Evolutionary conservation across 2,888 invertebrate genomes (phyloP).

Genomic region (Eulithis testata): DNA sequence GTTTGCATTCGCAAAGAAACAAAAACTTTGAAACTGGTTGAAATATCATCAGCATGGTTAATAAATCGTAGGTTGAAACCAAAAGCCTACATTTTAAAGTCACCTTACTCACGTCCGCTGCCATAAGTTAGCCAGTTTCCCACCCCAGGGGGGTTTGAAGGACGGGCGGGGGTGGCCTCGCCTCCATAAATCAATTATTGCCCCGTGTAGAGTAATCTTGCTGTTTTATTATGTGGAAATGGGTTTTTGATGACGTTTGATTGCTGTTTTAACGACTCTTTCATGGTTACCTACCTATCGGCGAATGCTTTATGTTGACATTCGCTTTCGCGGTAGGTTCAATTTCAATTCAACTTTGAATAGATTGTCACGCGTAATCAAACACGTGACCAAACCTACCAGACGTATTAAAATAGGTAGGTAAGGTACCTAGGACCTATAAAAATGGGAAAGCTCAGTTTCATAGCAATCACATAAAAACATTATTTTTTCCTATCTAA

Average conservation of each 20-base stretch:
- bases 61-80: constrained; percentile 1
- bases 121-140: constrained; percentile 13
- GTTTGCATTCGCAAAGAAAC: too few species aligned
- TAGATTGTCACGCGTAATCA: too few species aligned
- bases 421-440: too few species aligned
- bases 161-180: not conserved
- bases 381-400: too few species aligned
- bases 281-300: too few species aligned
- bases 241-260: constrained; percentile 5
- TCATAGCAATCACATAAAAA: too few species aligned
- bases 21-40: not conserved
- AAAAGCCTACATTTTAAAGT: not conserved
- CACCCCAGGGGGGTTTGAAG: constrained; percentile 7
- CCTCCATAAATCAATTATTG: constrained; percentile 21
- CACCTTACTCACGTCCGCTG: constrained; percentile 21
- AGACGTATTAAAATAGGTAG: too few species aligned
- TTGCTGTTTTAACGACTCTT: not conserved
- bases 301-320: too few species aligned
- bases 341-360: too few species aligned
- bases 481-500: too few species aligned
- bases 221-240: constrained; percentile 18
- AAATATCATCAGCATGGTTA: constrained; percentile 3
- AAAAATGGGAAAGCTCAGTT: too few species aligned
- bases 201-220: constrained; percentile 2
- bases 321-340: too few species aligned